These are phyloP conservation scores for Cephus spinipes DNA, from an alignment of 2,888 invertebrate genomes.

Conservation along the genomic window DNA sequence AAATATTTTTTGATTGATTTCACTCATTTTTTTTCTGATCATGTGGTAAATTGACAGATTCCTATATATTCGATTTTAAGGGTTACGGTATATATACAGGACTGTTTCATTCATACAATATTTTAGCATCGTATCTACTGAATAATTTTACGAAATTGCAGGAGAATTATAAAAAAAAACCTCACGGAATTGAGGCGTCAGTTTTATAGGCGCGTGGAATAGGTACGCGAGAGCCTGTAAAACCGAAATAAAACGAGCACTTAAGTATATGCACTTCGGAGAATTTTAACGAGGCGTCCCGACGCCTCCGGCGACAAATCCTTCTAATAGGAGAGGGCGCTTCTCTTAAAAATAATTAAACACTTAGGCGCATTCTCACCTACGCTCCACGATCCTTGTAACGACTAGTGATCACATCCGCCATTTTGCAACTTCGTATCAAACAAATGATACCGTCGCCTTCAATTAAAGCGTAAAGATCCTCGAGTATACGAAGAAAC, in stretches of 20 bases:
- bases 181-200: not conserved
- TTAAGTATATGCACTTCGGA: conserved; percentile 42
- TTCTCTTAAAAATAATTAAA: conserved; percentile 55
- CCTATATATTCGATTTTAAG: not conserved
- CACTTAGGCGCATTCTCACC: conserved; percentile 37
- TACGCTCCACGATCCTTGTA: not conserved
- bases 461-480: not conserved
- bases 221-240: conserved; percentile 22
- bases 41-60: not conserved
- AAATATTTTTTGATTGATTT: not conserved
- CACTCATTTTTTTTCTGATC: not conserved
- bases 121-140: not conserved
- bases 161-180: not conserved
- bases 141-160: not conserved
- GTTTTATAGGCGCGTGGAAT: conserved; percentile 5
- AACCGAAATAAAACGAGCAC: conserved; percentile 28
- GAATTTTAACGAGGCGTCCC: conserved; percentile 58
- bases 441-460: not conserved
- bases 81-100: not conserved
- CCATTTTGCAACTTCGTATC: not conserved
- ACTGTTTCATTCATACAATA: not conserved
- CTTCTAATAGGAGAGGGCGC: conserved; percentile 52
- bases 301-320: conserved; percentile 50
- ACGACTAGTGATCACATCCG: not conserved
- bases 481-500: not conserved